These are phyloP conservation scores for Cerastis leucographa DNA, from an alignment of 2,888 invertebrate species.

Conservation along the genomic window DNA sequence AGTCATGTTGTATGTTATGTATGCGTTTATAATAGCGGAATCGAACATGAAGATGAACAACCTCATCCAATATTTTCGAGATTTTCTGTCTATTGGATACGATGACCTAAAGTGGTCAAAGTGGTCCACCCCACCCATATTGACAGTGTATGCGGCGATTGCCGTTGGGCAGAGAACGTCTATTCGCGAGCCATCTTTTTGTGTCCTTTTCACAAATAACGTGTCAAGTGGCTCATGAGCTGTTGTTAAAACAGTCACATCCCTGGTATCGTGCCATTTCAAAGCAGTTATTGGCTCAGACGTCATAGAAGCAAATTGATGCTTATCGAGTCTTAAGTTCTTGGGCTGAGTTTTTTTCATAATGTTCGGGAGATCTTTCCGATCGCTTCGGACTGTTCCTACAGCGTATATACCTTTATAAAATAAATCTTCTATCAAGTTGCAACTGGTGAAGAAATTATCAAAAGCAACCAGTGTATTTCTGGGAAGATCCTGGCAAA, in stretches of 20 bases:
- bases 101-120: neutral
- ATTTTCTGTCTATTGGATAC: neutral
- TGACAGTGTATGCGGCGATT: neutral
- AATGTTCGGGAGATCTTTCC: too few relatives aligned
- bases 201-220: neutral
- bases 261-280: too few relatives aligned
- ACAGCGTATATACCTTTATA: too few relatives aligned
- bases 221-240: neutral
- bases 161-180: neutral
- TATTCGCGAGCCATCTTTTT: neutral
- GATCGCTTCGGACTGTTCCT: too few relatives aligned
- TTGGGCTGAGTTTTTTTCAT: too few relatives aligned
- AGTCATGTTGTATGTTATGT: neutral
- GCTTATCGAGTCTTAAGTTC: too few relatives aligned
- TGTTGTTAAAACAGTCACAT: neutral
- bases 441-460: too few relatives aligned
- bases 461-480: too few relatives aligned
- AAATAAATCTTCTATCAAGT: too few relatives aligned
- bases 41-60: neutral
- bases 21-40: neutral
- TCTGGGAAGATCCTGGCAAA: too few relatives aligned
- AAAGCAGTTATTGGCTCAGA: too few relatives aligned
- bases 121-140: neutral
- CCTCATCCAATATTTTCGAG: neutral
- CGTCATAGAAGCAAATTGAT: too few relatives aligned